Base-by-base conservation (phyloP, 2,888 invertebrate species). In the Eupithecia subfuscata region DNA sequence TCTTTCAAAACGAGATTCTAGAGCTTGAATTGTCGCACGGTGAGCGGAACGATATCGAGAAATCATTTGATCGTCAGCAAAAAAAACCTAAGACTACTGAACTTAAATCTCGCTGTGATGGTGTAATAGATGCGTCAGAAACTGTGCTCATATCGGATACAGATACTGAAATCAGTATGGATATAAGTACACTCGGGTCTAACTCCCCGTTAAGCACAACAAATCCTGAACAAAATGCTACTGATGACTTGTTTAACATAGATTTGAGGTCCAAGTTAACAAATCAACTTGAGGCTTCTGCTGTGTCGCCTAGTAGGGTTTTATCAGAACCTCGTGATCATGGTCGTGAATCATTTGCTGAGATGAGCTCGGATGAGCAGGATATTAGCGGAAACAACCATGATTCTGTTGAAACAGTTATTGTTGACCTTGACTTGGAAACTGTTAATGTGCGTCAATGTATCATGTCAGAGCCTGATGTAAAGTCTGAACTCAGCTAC, bases 391-490 rank as follows among this genome's bases (percentile, higher is more conserved):
- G 1, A 34, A n/a, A 30, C 18, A 34, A 37, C 65, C n/a, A 4
- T n/a, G 65, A 67, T 67, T 67, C 65, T 12, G 6, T 67, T 40
- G 65, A 67, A 67, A 67, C 65, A 5, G 40, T 67, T 37, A 67
- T 67, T 18, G 8, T 65, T 16, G 65, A 64, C 64, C 30, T 64
- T 34, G 30, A 37, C n/a, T 11, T 9, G 37, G n/a, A 34, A 65
- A 34, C 18, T 37, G 18, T 18, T 12, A 11, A 65, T 18, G 37
- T 6, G n/a, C 37, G 65, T 16, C 65, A 74, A 67, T 34, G 56
- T 56, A 67, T 11, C 1, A 65, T 30, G 34, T 67, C 56, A 22
- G 43, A 22, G 12, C 34, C 45, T 74, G 45, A 60, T 22, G 37
- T 43, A 4, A 60, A 70, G 67, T 34, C 9, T 63, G 48, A 70